Base-by-base conservation (phyloP, 2,113 vertebrate genomes). In the Columba janthina region DNA sequence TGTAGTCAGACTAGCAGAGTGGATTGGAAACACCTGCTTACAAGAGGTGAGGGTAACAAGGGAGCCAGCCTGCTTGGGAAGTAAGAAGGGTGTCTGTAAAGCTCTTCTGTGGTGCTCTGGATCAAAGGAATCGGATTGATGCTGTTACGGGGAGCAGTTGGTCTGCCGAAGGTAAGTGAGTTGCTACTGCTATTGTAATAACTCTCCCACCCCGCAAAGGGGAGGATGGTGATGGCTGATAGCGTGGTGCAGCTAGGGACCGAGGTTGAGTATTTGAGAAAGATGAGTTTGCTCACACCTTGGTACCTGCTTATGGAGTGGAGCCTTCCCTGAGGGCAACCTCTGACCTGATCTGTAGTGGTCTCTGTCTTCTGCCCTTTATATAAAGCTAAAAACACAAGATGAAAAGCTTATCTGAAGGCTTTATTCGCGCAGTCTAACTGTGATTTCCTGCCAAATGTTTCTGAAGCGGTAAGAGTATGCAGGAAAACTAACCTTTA, bases 81-180 rank as follows among this genome's bases (percentile, higher is more conserved):
- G 17, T 0, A 17, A 24, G 62, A 38, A 31, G 5, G 6, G 2
- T 8, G 6, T 36, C 3, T 62, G 11, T 31, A 32, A 56, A 69
- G 32, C 16, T 79, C 9, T 77, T 56, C 24, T 1, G 1, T 50
- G 0, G 7, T 2, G 2, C 20, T 81, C 32, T 50, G 69, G 69
- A 12, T 40, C 13, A 29, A 50, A 46, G 38, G 42, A 72, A 32
- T 9, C 9, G 5, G 24, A 15, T 19, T 10, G 1, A 0, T 29
- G 17, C 10, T 67, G 73, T 5, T 0, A 0, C 18, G 28, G 28
- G 25, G 50, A 64, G 25, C 1, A 1, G 11, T 5, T 50, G 42
- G 3, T 40, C 42, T 69, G 11, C 60, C 32, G 11, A 85, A 69
- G 74, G 74, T 80, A 5, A 87, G 82, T 32, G 62, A 42, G 13